phyloP scores from a whole-genome alignment of 2,888 invertebrate genomes.

The Amitus sp. region DNA sequence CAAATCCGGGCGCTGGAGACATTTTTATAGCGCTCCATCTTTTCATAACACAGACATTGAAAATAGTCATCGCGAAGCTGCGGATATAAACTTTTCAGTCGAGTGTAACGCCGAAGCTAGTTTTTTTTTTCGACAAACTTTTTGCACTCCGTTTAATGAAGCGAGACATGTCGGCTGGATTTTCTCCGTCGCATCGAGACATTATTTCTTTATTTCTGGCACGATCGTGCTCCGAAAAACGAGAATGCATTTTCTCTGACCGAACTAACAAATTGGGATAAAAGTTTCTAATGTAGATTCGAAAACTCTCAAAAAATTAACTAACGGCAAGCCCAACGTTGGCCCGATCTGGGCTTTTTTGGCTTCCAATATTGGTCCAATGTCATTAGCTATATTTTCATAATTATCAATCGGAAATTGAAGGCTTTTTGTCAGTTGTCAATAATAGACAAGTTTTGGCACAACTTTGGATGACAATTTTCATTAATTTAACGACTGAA shows the following conservation, averaged over 20 bases:
- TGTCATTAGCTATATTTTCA: too few relatives aligned
- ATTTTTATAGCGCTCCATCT: slow-evolving; percentile 10
- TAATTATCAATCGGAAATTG: too few relatives aligned
- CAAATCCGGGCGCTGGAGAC: slow-evolving; percentile 9
- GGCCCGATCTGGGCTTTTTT: too few relatives aligned
- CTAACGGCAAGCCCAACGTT: too few relatives aligned
- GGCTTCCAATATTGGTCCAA: too few relatives aligned
- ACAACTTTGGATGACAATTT: too few relatives aligned
- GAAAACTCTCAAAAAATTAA: too few relatives aligned
- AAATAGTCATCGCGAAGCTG: slow-evolving; percentile 2
- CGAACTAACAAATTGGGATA: too few relatives aligned
- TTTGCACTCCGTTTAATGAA: slow-evolving; percentile 7
- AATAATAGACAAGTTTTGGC: too few relatives aligned
- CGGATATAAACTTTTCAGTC: slow-evolving; percentile 8
- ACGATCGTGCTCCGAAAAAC: neutral
- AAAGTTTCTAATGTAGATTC: neutral
- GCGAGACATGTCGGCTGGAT: neutral
- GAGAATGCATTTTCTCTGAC: slow-evolving; percentile 3
- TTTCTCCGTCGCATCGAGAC: neutral
- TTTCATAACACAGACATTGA: slow-evolving; percentile 15
- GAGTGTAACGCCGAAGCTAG: slow-evolving; percentile 2
- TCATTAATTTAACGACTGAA: too few relatives aligned
- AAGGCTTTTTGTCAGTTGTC: too few relatives aligned
- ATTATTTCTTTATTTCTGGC: neutral
- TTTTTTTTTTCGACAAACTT: neutral